Percentiles rank a stretch among this genome's conserved stretches.
phyloP scores from a whole-genome alignment of 2,888 invertebrate genomes.

The Tetropium fuscum region DNA sequence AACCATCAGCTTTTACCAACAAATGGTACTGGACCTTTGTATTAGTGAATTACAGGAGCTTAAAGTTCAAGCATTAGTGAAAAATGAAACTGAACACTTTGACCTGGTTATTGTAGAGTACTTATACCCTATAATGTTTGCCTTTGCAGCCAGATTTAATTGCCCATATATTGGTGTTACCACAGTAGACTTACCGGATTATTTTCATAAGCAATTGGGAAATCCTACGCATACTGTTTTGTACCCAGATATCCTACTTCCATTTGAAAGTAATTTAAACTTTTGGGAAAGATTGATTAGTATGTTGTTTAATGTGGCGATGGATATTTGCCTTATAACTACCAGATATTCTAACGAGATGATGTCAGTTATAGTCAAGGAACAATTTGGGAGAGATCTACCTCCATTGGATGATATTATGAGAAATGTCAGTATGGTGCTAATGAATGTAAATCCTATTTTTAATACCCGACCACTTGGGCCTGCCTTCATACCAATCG shows the following conservation, averaged over 20 bases:
- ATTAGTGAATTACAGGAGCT: constrained; percentile 38
- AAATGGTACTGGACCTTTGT: constrained; percentile 29
- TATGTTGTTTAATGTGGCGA: no score
- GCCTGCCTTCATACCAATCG: constrained; percentile 54
- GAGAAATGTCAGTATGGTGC: constrained; percentile 51
- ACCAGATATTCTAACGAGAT: no score
- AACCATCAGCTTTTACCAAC: neutral
- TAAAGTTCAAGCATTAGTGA: constrained; percentile 41
- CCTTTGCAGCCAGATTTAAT: constrained; percentile 3
- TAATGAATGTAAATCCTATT: constrained; percentile 55
- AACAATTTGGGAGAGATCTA: constrained; percentile 50
- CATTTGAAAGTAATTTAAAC: neutral
- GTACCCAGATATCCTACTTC: neutral
- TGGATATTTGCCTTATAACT: no score
- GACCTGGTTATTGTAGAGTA: constrained; percentile 2
- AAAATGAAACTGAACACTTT: constrained; percentile 25
- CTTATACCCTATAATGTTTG: neutral
- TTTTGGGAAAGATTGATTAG: constrained; percentile 4
- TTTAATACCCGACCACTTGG: constrained; percentile 53
- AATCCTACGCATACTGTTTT: constrained; percentile 6
- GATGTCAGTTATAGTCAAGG: no score
- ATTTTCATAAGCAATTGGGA: neutral
- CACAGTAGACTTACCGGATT: neutral
- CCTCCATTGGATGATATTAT: constrained; percentile 46
- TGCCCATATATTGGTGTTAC: neutral